phyloP scores from a whole-genome alignment of 2,888 invertebrate genomes.

The Eucera pruinosa region DNA sequence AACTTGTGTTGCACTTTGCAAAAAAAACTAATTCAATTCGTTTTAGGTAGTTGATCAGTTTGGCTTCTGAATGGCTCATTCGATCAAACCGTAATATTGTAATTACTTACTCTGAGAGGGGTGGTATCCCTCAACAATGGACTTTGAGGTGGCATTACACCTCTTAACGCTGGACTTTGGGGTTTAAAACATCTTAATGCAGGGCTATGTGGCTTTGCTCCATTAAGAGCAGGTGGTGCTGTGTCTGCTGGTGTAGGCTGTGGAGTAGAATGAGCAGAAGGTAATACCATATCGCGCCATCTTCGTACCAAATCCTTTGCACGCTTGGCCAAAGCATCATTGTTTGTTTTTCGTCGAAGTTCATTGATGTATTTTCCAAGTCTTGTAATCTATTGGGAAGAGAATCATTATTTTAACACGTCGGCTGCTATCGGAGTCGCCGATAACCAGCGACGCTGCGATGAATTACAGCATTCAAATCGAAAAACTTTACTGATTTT shows the following conservation, averaged over 20 bases:
- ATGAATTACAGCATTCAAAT: no score
- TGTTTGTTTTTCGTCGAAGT: slow-evolving; percentile 93
- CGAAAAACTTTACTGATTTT: no score
- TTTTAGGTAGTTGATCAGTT: no score
- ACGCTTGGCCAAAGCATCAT: slow-evolving; percentile 93
- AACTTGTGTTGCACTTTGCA: no score
- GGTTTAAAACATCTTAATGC: slow-evolving; percentile 79
- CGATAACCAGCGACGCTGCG: no score
- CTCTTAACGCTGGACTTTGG: slow-evolving; percentile 80
- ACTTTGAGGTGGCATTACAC: slow-evolving; percentile 82
- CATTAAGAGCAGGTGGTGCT: slow-evolving; percentile 80
- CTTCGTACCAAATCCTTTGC: slow-evolving; percentile 96
- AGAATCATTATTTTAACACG: background rate
- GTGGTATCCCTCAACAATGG: slow-evolving; percentile 79
- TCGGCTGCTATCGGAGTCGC: no score
- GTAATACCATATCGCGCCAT: slow-evolving; percentile 95
- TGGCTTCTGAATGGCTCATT: no score
- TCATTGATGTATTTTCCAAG: slow-evolving; percentile 97
- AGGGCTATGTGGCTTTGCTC: slow-evolving; percentile 80
- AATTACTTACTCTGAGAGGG: slow-evolving; percentile 78
- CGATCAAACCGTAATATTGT: slow-evolving; percentile 3
- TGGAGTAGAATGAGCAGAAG: slow-evolving; percentile 81
- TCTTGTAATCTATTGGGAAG: slow-evolving; percentile 95
- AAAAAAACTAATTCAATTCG: no score
- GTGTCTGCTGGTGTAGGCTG: slow-evolving; percentile 80